Percentiles rank a stretch among this genome's conserved stretches.
Conservation (phyloP, 2,888 invertebrate genomes). For the Isotomurus palustris region DNA sequence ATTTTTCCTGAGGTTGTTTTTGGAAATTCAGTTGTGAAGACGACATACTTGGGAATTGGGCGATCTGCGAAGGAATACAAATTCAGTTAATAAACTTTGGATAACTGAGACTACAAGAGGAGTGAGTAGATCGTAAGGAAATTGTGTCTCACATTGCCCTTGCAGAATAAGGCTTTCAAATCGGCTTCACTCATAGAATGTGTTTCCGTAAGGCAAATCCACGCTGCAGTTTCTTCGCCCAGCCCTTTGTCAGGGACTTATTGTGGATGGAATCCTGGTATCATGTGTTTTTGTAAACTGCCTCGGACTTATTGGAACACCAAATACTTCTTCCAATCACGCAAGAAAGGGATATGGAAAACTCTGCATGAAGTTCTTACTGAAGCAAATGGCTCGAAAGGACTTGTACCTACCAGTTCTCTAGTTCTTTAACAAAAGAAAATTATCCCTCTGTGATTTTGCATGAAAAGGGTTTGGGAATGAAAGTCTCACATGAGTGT, state of each 20-base stretch:
- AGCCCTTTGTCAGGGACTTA: conserved; percentile 67
- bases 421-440: too few relatives aligned
- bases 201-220: conserved; percentile 59
- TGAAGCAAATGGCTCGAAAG: too few relatives aligned
- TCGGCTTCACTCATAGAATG: conserved; percentile 57
- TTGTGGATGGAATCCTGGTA: too few relatives aligned
- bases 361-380: too few relatives aligned
- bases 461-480: too few relatives aligned
- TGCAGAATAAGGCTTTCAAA: conserved; percentile 60
- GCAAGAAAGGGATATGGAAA: too few relatives aligned
- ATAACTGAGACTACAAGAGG: neutral
- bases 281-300: too few relatives aligned
- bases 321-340: too few relatives aligned
- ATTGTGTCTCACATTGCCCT: conserved; percentile 54
- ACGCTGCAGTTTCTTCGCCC: conserved; percentile 73
- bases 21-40: conserved; percentile 66
- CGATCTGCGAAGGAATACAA: conserved; percentile 54
- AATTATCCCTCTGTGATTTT: too few relatives aligned
- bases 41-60: conserved; percentile 70
- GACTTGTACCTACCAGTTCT: too few relatives aligned
- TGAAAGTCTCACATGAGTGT: too few relatives aligned
- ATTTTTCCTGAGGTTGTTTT: conserved; percentile 80
- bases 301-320: too few relatives aligned
- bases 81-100: neutral
- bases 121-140: neutral